Percentiles rank a stretch among this genome's conserved stretches.
Evolutionary conservation across 23 tunicate genomes (phyloP).

Genomic region (Oikopleura dioica): DNA sequence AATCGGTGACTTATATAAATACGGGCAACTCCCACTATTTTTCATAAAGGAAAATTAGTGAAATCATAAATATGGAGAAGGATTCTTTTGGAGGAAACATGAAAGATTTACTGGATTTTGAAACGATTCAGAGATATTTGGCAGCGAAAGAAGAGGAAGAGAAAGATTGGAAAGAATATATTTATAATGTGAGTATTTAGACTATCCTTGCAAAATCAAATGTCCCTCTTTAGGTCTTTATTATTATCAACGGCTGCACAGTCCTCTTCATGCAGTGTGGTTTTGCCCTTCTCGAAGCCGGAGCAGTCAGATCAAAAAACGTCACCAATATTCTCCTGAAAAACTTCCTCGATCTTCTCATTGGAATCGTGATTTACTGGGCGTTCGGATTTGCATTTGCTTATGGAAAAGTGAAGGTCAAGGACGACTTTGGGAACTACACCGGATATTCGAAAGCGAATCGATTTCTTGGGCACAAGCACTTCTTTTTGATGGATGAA

Average conservation of each 20-base stretch:
- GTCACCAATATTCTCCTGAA: constrained; percentile 6
- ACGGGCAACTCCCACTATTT: too few species aligned
- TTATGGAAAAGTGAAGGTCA: constrained; percentile 27
- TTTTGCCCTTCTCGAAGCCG: neutral
- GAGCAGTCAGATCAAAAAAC: constrained; percentile 3
- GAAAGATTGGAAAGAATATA: too few species aligned
- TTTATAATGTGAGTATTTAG: too few species aligned
- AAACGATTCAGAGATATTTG: too few species aligned
- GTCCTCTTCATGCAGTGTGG: constrained; percentile 10
- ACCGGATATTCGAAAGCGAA: neutral
- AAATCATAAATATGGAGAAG: too few species aligned
- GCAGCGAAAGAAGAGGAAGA: too few species aligned
- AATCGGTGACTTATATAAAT: too few species aligned
- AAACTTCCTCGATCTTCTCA: constrained; percentile 15
- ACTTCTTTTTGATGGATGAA: neutral
- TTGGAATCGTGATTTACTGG: constrained; percentile 47
- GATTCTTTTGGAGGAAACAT: too few species aligned
- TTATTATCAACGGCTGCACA: constrained; percentile 4
- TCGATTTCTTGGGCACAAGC: constrained; percentile 4
- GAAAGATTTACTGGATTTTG: too few species aligned
- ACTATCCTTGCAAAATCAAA: too few species aligned
- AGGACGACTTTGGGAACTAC: neutral
- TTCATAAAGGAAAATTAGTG: too few species aligned
- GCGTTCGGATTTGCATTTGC: constrained; percentile 62
- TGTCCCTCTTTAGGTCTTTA: neutral